Base-by-base conservation (phyloP, 1,140 invertebrate species). In the Leptestheria dahalacensis region DNA sequence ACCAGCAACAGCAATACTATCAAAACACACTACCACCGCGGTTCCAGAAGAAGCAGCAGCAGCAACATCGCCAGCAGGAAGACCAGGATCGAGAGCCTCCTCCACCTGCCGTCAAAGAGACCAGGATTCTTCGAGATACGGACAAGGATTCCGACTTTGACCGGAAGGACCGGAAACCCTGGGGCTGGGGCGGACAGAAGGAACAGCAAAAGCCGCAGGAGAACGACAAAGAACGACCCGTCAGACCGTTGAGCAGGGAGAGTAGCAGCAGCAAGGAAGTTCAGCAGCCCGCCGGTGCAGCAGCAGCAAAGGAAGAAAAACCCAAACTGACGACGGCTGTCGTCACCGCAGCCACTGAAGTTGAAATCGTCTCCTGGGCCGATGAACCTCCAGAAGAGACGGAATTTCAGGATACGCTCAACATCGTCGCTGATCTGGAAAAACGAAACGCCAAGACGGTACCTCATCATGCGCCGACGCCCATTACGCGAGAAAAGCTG, bases 401-500 rank as follows among this genome's bases (percentile, higher is more conserved):
- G 29, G 48, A 51, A 10, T 20, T 15, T 28, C 50, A 21, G 25
- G 51, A 4, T 24, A 15, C 3, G 12, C 10, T 21, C 11, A 29
- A 9, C 24, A 2, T 52, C 28, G 25, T 50, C 29, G 21, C 25
- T 28, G 18, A 28, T 41, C 2, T 41, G 24, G 20, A 60, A 49
- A 60, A 41, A 15, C 26, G 33, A 24, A 28, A 10, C 11, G 28
- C 20, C 26, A 55, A 55, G 20, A 28, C 21, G 52, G 52, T 2
- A 1, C 24, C 46, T 33, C 68, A 73, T n/a, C 74, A 74, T 56
- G 75, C 77, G 6, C 77, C 78, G 1, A 78, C 78, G 24, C 79
- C 79, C 0, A 78, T 82, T 2, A 81, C 78, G 1, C 74, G 77
- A 57, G 79, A 82, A 50, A 79, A 79, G 63, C 69, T 81, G 1